Conservation (phyloP, 2,888 invertebrate species). For the Hirtodrosophila cameraria region DNA sequence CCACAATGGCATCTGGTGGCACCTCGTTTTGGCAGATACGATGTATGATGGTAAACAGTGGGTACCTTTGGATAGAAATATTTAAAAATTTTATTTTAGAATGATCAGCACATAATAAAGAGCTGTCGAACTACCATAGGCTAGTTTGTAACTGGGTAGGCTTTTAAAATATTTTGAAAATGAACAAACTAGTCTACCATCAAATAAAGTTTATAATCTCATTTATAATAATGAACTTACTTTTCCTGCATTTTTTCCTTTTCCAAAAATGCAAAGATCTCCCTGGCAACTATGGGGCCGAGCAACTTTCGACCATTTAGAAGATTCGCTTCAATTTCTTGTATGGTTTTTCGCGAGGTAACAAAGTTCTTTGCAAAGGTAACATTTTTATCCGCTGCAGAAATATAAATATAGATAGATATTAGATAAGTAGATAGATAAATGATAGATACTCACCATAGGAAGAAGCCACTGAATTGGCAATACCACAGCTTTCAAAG, state of each 20-base stretch:
- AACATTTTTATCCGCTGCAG: conserved; percentile 60
- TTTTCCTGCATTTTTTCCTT: conserved; percentile 91
- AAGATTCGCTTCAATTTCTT: conserved; percentile 95
- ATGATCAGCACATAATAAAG: no score
- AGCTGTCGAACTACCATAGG: no score
- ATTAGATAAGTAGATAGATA: no score
- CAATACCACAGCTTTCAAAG: conserved; percentile 98
- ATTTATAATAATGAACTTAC: conserved; percentile 84
- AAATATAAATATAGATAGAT: neutral
- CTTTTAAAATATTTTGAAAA: no score
- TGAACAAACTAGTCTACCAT: no score
- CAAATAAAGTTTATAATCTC: no score
- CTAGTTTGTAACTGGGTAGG: no score
- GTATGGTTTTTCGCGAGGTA: conserved; percentile 93
- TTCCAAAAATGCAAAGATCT: conserved; percentile 96
- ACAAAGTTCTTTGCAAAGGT: conserved; percentile 90
- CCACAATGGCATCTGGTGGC: conserved; percentile 88
- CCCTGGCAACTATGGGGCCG: conserved; percentile 97
- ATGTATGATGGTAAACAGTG: conserved; percentile 96
- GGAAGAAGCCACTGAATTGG: conserved; percentile 98
- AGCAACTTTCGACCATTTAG: conserved; percentile 98
- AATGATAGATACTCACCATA: conserved; percentile 88
- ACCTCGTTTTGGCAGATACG: conserved; percentile 91
- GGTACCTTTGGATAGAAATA: conserved; percentile 88
- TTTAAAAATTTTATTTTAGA: neutral